Evolutionary conservation across 2,888 invertebrate genomes (phyloP), one percentile per base, ranked within the genome.

Genomic region (Drosophila paracracens): DNA sequence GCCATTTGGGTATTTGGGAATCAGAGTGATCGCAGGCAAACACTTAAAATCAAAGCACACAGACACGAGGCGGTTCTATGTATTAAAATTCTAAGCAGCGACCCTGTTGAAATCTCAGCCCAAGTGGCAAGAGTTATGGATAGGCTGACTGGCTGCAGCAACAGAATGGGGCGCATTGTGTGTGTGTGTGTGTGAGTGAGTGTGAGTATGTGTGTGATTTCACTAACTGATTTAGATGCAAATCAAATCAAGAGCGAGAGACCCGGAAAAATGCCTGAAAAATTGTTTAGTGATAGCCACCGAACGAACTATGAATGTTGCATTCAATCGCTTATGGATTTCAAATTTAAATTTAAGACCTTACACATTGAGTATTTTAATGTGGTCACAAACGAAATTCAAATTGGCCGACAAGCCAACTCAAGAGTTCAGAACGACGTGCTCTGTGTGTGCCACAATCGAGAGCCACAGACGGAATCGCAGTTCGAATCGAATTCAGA

Each of bases 311-410:
- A 86, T 90, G 82, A 89, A 90, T 87, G 82, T 79, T 75, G 84
- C 73, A 88, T 91, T 83, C 86, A 88, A 89, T 91, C 83, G 88
- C 83, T 91, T 91, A 89, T 91, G 82, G 82, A 81, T 89, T 86
- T 89, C 88, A 91, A 87, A 89, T 88, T 82, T 81, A 89, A 90
- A 91, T 92, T 91, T 91, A 92, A 91, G 91, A 91, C 85, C 88
- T 91, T 89, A 83, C 82, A 85, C 87, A 88, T 87, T 88, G 92
- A 92, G 91, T 91, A 91, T 91, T 91, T 91, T 89, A 91, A 92
- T 92, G 92, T 90, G 88, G 70, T 75, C 70, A 77, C 81, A 75
- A 86, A 81, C 88, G 85, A 87, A 89, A 77, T 81, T 83, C 76
- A 76, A 89, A 89, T 83, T 78, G 85, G 80, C 85, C 82, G 82